phyloP scores from a whole-genome alignment of 2,113 vertebrate genomes.

The Aegithalos caudatus region DNA sequence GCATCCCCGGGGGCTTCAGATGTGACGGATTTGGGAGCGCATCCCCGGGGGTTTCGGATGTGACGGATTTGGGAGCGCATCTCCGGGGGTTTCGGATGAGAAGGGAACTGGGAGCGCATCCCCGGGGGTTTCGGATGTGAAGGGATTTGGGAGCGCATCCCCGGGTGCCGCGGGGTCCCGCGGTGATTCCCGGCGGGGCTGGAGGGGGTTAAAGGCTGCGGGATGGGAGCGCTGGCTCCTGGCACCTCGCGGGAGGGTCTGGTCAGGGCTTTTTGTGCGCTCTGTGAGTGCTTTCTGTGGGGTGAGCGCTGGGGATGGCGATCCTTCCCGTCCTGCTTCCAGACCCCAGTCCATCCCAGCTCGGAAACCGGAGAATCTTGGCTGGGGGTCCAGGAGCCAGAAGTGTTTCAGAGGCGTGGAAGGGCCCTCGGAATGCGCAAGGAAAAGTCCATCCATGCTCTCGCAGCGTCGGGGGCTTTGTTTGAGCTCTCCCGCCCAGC shows the following conservation, averaged over 20 bases:
- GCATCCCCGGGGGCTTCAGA: not conserved
- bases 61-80: not conserved
- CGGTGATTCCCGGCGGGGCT: not conserved
- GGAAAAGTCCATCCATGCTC: not conserved
- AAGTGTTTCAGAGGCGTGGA: rapidly evolving
- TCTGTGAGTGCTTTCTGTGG: rapidly evolving
- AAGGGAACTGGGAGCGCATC: no score
- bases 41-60: rapidly evolving
- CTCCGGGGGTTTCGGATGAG: not conserved
- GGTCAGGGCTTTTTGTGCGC: not conserved
- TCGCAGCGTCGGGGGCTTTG: not conserved
- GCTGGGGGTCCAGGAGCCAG: not conserved
- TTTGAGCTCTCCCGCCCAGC: rapidly evolving
- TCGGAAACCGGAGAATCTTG: not conserved
- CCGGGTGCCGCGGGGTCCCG: not conserved
- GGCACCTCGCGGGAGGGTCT: not conserved
- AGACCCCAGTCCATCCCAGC: not conserved
- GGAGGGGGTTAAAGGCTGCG: not conserved
- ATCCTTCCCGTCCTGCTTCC: not conserved
- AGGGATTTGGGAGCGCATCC: not conserved
- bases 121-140: rapidly evolving
- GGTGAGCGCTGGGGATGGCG: rapidly evolving
- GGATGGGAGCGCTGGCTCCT: not conserved
- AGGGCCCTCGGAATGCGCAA: rapidly evolving
- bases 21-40: rapidly evolving